A percentile compares a stretch with the other conserved stretches of the same genome.
phyloP scores from a whole-genome alignment of 2,113 vertebrate species.

The Charadrius vociferus region DNA sequence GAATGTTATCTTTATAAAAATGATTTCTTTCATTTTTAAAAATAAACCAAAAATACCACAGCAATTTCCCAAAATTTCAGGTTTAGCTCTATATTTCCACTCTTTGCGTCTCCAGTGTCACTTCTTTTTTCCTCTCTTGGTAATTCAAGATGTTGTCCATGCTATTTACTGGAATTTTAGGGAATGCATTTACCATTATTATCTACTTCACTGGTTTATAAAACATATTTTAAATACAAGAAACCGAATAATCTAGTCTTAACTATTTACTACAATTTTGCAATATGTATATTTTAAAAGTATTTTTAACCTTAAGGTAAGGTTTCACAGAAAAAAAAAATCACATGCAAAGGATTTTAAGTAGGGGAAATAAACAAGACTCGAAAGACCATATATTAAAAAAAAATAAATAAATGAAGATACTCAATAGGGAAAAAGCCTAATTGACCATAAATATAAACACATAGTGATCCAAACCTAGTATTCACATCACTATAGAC shows the following conservation, averaged over 20 bases:
- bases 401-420: not conserved
- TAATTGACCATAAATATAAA: not conserved
- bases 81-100: not conserved
- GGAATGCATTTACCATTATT: not conserved
- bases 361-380: not conserved
- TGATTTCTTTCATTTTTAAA: slow-evolving; percentile 32
- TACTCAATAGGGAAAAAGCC: not conserved
- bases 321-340: not conserved
- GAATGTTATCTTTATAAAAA: slow-evolving; percentile 36
- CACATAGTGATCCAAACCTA: not conserved
- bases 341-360: not conserved
- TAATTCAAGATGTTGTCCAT: slow-evolving; percentile 18
- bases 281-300: not conserved
- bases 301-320: not conserved
- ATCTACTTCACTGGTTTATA: not conserved
- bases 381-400: not conserved
- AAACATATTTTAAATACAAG: not conserved
- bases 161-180: not conserved
- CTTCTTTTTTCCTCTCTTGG: slow-evolving; percentile 9
- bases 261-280: not conserved
- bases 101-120: not conserved
- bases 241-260: not conserved
- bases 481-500: not conserved
- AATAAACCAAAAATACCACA: slow-evolving; percentile 52
- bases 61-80: slow-evolving; percentile 49